Evolutionary conservation across 2,113 vertebrate species (phyloP), one percentile per base, ranked within the genome.

Genomic region (Misgurnus mizolepis): DNA sequence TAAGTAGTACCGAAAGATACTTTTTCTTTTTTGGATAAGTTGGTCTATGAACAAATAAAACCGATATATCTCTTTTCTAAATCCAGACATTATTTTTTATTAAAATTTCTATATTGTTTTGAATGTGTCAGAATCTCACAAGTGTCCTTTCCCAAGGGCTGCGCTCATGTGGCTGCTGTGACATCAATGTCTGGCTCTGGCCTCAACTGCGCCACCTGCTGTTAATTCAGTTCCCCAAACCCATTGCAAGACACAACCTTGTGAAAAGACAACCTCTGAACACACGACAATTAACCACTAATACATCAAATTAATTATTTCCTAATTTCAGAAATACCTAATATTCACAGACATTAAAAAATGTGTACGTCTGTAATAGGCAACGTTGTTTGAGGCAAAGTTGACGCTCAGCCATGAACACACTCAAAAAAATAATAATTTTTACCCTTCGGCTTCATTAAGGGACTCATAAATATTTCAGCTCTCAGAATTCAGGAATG

Each of bases 381-480:
- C 69, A 68, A 18, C 34, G 67, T 40, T 67, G 67, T 64, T 69
- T 70, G 55, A 77, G 39, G 34, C 69, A 43, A 77, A 78, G 62
- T 60, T 77, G 72, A 69, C 67, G 76, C 43, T 49, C 50, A 67
- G 61, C 66, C 47, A 71, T 6, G 65, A 76, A 78, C 67, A 73
- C 62, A 41, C 56, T 67, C 58, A 34, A 34, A 80, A 76, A 83
- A 83, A 80, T 76, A 56, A 22, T 22, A 22, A 22, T 22, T 76
- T 80, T 83, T 83, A 80, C 77, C 66, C 78, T 67, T 69, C 66
- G 74, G 67, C 58, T 78, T 87, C 82, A 84, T 82, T 87, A 65
- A 50, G 62, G 39, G 73, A 76, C 74, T 75, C 82, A 84, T 87
- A 85, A 84, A 87, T 87, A 85, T 82, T 85, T 85, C 80, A 87